These are phyloP conservation scores for Crax fasciolata DNA, from an alignment of 2,797 vertebrate species.

Conservation along the genomic window DNA sequence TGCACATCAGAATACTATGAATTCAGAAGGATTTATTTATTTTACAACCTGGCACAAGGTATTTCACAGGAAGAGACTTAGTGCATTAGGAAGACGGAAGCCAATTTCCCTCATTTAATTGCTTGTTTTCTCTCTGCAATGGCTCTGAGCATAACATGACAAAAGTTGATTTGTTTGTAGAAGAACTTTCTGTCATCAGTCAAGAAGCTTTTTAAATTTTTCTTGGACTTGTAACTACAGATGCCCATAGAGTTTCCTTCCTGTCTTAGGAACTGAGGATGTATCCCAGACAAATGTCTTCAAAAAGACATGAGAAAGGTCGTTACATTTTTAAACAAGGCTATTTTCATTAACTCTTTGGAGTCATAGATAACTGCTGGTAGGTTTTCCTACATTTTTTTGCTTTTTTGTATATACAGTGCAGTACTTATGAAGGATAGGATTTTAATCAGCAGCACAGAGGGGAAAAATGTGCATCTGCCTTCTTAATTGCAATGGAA, in stretches of 20 bases:
- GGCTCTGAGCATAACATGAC: background rate
- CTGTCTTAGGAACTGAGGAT: background rate
- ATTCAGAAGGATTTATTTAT: background rate
- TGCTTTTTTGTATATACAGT: background rate
- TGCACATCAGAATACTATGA: background rate
- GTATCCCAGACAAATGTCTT: background rate
- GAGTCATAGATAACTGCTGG: background rate
- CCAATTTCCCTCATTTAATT: background rate
- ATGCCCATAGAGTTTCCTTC: background rate
- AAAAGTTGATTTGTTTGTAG: background rate
- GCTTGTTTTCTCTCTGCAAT: background rate
- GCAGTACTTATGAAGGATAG: background rate
- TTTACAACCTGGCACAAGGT: background rate
- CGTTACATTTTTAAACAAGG: background rate
- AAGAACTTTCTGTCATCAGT: background rate
- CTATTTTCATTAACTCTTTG: background rate
- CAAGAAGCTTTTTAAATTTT: background rate
- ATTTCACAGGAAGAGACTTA: background rate
- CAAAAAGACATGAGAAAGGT: background rate
- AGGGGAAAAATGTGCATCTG: background rate
- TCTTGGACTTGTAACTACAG: background rate
- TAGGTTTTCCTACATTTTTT: background rate
- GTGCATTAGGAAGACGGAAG: background rate
- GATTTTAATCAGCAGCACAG: background rate
- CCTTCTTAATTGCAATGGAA: background rate